Evolutionary conservation across 1,140 invertebrate species (phyloP), one percentile per base, ranked within the genome.

Genomic region (Bombus breviceps): DNA sequence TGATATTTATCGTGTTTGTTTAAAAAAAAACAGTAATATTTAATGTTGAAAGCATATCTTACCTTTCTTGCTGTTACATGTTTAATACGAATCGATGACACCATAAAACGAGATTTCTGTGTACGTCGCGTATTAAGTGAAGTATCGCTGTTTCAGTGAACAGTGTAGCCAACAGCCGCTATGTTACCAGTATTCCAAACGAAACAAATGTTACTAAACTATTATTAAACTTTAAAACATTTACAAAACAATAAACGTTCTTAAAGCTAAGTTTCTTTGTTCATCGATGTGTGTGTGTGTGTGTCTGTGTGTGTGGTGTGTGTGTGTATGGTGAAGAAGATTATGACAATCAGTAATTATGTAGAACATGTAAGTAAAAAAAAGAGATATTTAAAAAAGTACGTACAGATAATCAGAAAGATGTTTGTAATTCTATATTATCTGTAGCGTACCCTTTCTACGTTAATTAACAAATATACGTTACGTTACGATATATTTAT

Each of bases 31-130:
- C 53, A n/a, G 4, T 39, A 43, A 28, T 75, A 57, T 28, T 6
- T 10, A 13, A 34, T 9, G 2, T 18, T 47, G 18, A 59, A n/a
- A 0, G 9, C 4, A n/a, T 59, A 62, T 57, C 76, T 88, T 72
- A 90, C 83, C 77, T 78, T 78, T 64, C 43, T 34, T 39, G 53
- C n/a, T 34, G 37, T 90, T 88, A 90, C 89, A 90, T 90, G 75
- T 86, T 86, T 78, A 80, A 90, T 74, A 34, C 57, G 32, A 83
- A 85, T 83, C 75, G 57, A 83, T 53, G 57, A 79, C 82, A 76
- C 39, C 64, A 77, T 34, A 72, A 68, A 80, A 57, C 57, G 22
- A 83, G 28, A 37, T 32, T 80, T 89, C 85, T 82, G 81, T 88
- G 47, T 73, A 83, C 84, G 77, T 79, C 47, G 62, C 62, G 59